phyloP scores from a whole-genome alignment of 2,113 vertebrate genomes.

The Xiphias gladius region DNA sequence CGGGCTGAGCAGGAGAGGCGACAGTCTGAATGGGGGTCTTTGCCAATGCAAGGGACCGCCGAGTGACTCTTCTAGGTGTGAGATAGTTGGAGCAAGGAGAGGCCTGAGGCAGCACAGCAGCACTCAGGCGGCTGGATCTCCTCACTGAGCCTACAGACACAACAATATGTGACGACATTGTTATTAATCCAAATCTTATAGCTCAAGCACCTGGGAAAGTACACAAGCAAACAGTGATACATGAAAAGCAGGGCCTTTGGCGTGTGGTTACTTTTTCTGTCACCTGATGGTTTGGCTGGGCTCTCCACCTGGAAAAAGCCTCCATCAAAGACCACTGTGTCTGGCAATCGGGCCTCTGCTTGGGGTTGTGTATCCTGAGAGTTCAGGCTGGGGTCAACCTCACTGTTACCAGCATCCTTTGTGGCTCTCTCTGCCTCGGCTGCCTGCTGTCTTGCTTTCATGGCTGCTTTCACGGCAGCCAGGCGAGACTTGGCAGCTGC shows the following conservation, averaged over 20 bases:
- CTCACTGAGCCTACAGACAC: slow-evolving; percentile 65
- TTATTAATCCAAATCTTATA: background rate
- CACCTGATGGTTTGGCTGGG: slow-evolving; percentile 88
- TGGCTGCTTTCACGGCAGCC: slow-evolving; percentile 90
- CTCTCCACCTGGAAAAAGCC: slow-evolving; percentile 94
- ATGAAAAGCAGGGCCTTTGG: background rate
- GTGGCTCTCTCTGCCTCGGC: slow-evolving; percentile 71
- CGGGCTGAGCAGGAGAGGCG: slow-evolving; percentile 19
- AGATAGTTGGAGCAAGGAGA: slow-evolving; percentile 61
- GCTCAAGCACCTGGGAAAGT: background rate
- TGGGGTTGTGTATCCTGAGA: background rate
- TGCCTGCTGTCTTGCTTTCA: slow-evolving; percentile 84
- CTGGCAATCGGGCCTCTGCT: background rate
- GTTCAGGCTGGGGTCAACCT: background rate
- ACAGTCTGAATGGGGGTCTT: slow-evolving; percentile 24
- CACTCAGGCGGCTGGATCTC: slow-evolving; percentile 71
- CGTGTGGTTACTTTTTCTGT: slow-evolving; percentile 3
- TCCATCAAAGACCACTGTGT: slow-evolving; percentile 87
- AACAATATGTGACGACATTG: background rate
- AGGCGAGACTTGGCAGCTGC: slow-evolving; percentile 87
- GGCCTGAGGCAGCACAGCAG: slow-evolving; percentile 32
- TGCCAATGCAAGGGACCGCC: slow-evolving; percentile 38
- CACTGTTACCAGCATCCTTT: background rate
- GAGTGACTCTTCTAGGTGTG: slow-evolving; percentile 69
- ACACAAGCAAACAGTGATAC: background rate